Conservation (phyloP, 2,888 invertebrate species). For the Phortica okadai region DNA sequence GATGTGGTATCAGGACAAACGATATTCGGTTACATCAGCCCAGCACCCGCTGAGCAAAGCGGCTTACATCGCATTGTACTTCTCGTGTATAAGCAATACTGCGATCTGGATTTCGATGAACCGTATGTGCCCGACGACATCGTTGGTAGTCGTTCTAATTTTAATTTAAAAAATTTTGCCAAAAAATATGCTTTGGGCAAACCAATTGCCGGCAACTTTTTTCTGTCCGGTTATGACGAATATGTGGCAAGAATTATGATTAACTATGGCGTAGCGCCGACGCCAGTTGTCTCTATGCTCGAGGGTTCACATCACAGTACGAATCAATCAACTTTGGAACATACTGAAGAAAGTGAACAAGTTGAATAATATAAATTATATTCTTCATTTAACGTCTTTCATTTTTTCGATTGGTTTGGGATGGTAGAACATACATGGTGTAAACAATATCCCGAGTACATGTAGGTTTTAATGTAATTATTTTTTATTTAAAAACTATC, state of each 20-base stretch:
- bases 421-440: too few relatives aligned
- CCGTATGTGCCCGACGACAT: slow-evolving; percentile 15
- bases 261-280: not conserved
- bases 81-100: slow-evolving; percentile 53
- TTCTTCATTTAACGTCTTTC: not conserved
- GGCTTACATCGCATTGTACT: slow-evolving; percentile 51
- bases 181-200: slow-evolving; percentile 59
- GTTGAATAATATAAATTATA: too few relatives aligned
- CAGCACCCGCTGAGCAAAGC: slow-evolving; percentile 40
- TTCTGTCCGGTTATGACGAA: slow-evolving; percentile 41
- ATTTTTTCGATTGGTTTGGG: not conserved
- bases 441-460: too few relatives aligned
- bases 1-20: slow-evolving; percentile 50
- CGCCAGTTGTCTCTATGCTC: not conserved
- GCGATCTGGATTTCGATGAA: slow-evolving; percentile 59
- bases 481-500: not conserved
- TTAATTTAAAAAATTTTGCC: slow-evolving; percentile 50
- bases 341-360: too few relatives aligned
- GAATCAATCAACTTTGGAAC: too few relatives aligned
- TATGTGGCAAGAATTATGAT: slow-evolving; percentile 6
- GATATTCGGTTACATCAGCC: slow-evolving; percentile 47
- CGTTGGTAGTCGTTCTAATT: slow-evolving; percentile 37
- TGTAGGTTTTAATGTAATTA: not conserved
- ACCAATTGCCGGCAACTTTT: slow-evolving; percentile 57
- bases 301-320: not conserved